These are phyloP conservation scores for Corythaeola cristata DNA, from an alignment of 2,113 vertebrate species.

Conservation along the genomic window DNA sequence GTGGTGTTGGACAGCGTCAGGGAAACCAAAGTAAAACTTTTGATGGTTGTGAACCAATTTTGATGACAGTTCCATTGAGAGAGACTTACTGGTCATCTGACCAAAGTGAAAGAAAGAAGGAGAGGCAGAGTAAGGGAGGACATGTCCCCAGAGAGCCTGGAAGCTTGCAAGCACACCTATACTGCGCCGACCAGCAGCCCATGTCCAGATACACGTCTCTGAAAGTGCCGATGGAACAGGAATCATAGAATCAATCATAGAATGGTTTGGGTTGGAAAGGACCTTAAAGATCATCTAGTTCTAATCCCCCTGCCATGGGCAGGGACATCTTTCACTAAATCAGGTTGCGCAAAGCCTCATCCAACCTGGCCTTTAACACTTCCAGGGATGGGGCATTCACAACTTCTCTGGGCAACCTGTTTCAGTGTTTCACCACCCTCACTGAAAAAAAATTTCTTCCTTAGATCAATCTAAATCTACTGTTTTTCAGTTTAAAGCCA, in stretches of 20 bases:
- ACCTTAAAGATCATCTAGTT: no score
- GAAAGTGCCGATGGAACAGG: background rate
- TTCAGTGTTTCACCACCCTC: no score
- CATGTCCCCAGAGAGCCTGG: background rate
- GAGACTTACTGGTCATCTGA: background rate
- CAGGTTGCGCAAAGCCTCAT: no score
- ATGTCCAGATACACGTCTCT: background rate
- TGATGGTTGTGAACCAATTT: background rate
- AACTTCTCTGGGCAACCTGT: no score
- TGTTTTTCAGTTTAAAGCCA: no score
- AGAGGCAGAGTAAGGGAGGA: background rate
- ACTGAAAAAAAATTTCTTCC: no score
- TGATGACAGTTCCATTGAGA: background rate
- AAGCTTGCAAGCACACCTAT: background rate
- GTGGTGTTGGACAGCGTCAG: background rate
- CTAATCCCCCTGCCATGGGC: no score
- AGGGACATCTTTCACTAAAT: no score
- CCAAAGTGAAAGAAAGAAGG: background rate
- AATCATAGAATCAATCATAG: background rate
- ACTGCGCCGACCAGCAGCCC: background rate
- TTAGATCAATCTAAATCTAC: no score
- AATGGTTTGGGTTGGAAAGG: no score
- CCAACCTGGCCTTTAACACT: no score
- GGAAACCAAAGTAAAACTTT: background rate
- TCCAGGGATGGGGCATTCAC: no score